A percentile compares a stretch with the other conserved stretches of the same genome.
Evolutionary conservation across 2,113 vertebrate genomes (phyloP).

Genomic region (Pomatostomus ruficeps): DNA sequence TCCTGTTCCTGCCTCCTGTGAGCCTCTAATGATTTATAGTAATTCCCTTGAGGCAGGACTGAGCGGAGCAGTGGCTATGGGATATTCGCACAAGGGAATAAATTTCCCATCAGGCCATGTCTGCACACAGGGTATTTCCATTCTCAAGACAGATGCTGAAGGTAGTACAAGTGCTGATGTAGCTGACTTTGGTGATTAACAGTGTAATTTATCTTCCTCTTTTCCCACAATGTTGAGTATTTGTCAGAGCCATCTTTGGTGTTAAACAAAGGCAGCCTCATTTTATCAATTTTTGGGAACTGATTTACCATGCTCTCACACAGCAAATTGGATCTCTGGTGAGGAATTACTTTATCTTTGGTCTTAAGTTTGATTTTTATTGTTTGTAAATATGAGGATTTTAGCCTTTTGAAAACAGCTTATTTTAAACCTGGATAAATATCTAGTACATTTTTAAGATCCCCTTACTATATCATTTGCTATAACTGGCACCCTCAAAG

Average conservation of each 20-base stretch:
- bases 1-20: not conserved
- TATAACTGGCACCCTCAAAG: not conserved
- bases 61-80: not conserved
- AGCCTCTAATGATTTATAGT: not conserved
- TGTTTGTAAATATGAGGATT: not conserved
- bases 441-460: not conserved
- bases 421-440: slow-evolving; percentile 21
- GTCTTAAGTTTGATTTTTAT: not conserved
- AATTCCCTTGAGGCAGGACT: not conserved
- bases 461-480: not conserved
- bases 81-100: not conserved
- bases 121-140: not conserved
- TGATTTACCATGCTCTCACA: not conserved
- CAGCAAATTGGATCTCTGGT: not conserved
- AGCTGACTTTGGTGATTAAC: not conserved
- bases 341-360: not conserved
- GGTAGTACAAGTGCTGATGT: not conserved
- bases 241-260: not conserved
- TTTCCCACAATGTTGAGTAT: not conserved
- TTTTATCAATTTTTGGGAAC: not conserved
- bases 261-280: not conserved
- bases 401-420: not conserved
- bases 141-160: not conserved
- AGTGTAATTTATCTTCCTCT: not conserved
- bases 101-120: accelerated